These are phyloP conservation scores for Danaus melanippus DNA, from an alignment of 1,140 invertebrate species.

Conservation along the genomic window DNA sequence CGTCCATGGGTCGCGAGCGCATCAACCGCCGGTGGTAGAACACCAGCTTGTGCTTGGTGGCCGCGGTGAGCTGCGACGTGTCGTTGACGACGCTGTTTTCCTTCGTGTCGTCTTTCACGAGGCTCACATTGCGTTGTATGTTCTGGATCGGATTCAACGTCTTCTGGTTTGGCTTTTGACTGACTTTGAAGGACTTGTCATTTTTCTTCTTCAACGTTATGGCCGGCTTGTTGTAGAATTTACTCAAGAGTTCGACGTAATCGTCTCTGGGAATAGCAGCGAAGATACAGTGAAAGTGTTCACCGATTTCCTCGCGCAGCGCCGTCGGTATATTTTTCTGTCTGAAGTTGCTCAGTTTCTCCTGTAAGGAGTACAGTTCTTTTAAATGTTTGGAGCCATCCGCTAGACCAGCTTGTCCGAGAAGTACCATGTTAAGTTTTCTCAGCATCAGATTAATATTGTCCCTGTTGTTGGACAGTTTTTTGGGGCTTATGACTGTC, in stretches of 20 bases:
- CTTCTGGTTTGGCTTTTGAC: slow-evolving; percentile 26
- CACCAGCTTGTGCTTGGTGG: slow-evolving; percentile 30
- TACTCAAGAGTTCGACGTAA: slow-evolving; percentile 60
- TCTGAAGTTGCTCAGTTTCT: slow-evolving; percentile 52
- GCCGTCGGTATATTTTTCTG: slow-evolving; percentile 51
- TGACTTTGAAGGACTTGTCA: slow-evolving; percentile 24
- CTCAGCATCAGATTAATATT: slow-evolving; percentile 54
- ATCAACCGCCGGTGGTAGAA: slow-evolving; percentile 38
- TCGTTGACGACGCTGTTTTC: slow-evolving; percentile 5
- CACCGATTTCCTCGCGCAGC: slow-evolving; percentile 62
- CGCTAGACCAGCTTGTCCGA: slow-evolving; percentile 70
- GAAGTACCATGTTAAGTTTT: slow-evolving; percentile 70
- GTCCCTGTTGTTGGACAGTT: slow-evolving; percentile 60
- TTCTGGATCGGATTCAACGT: slow-evolving; percentile 25
- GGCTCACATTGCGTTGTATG: slow-evolving; percentile 17
- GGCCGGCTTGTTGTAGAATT: slow-evolving; percentile 39
- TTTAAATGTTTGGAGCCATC: slow-evolving; percentile 65
- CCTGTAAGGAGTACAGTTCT: slow-evolving; percentile 55
- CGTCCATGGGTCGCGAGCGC: slow-evolving; percentile 26
- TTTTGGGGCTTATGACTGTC: slow-evolving; percentile 60
- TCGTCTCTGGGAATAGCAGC: slow-evolving; percentile 57
- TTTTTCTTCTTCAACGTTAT: slow-evolving; percentile 30
- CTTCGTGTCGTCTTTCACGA: slow-evolving; percentile 2
- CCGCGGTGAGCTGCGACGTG: slow-evolving; percentile 7
- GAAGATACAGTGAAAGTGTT: slow-evolving; percentile 69